Conservation (phyloP, 2,797 vertebrate species). For the Anabas testudineus region DNA sequence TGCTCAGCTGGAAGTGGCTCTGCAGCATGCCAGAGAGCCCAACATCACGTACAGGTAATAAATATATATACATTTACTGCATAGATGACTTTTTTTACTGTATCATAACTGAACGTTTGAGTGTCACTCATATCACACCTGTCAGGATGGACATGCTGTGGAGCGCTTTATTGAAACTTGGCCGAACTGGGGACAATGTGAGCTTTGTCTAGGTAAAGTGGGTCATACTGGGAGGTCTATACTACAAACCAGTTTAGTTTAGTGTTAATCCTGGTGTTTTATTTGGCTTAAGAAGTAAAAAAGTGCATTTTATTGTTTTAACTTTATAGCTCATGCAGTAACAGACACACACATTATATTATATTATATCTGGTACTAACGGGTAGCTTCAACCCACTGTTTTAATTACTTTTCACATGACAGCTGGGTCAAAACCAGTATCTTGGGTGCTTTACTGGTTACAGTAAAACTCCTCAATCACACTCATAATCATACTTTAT, state of each 20-base stretch:
- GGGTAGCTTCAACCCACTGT: too few relatives aligned
- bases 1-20: slow-evolving; percentile 86
- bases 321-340: too few relatives aligned
- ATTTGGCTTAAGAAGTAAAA: too few relatives aligned
- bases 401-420: neutral
- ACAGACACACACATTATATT: too few relatives aligned
- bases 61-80: too few relatives aligned
- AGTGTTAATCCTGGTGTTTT: too few relatives aligned
- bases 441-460: too few relatives aligned
- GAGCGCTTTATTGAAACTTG: slow-evolving; percentile 1
- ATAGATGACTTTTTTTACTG: too few relatives aligned
- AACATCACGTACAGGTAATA: slow-evolving; percentile 83
- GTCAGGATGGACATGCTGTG: neutral
- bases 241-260: neutral
- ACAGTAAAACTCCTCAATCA: neutral
- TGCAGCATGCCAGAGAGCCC: slow-evolving; percentile 33
- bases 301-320: too few relatives aligned
- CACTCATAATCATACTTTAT: neutral
- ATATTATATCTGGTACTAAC: neutral
- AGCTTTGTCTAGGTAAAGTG: slow-evolving; percentile 38
- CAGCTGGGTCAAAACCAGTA: too few relatives aligned
- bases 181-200: slow-evolving; percentile 36
- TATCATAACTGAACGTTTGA: too few relatives aligned
- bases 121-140: too few relatives aligned
- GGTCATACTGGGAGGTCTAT: slow-evolving; percentile 4